Conservation (phyloP, 2,113 vertebrate genomes). For the Hirundichthys speculiger region DNA sequence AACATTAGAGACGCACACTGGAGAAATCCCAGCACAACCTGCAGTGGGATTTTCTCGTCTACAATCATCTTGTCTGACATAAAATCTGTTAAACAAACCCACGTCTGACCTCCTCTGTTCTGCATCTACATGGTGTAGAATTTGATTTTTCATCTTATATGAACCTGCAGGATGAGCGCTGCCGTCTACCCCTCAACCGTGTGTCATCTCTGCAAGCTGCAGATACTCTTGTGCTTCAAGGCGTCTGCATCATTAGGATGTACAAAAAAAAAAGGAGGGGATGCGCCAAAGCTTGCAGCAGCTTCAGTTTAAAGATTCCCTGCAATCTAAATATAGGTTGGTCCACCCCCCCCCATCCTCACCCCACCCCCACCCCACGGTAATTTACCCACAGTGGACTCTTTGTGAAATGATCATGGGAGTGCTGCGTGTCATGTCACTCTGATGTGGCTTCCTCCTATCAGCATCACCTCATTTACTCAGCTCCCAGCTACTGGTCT, state of each 20-base stretch:
- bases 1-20: not conserved
- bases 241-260: constrained; percentile 55
- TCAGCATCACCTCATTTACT: constrained; percentile 78
- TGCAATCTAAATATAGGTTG: constrained; percentile 49
- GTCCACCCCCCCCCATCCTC: constrained; percentile 8
- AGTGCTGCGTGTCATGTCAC: constrained; percentile 44
- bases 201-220: constrained; percentile 32
- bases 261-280: constrained; percentile 15
- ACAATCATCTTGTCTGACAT: not conserved
- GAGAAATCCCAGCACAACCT: not conserved
- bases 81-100: constrained; percentile 21
- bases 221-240: constrained; percentile 32
- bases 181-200: constrained; percentile 14
- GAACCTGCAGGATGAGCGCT: constrained; percentile 9
- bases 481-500: constrained; percentile 48
- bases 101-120: not conserved
- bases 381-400: not conserved
- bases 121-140: constrained; percentile 4
- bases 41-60: constrained; percentile 14
- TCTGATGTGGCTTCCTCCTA: constrained; percentile 60
- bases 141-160: not conserved
- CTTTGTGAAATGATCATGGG: constrained; percentile 31
- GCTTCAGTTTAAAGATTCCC: constrained; percentile 41
- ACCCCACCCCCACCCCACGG: not conserved
- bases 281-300: constrained; percentile 55